Conservation (phyloP, 2,888 invertebrate genomes). For the Cactoblastis cactorum region DNA sequence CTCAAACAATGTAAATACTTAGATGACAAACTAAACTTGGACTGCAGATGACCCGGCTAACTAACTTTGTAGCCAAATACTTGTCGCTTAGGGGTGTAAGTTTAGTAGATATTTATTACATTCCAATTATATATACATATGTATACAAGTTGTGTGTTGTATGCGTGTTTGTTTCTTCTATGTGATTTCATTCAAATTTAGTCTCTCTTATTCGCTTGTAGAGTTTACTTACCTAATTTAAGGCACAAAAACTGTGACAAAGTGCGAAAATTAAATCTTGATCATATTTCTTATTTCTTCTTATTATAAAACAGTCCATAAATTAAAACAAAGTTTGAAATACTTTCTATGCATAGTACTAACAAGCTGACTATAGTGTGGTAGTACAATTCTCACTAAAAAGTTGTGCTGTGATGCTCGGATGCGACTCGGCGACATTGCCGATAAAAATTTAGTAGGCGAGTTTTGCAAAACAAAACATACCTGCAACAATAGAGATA, state of each 20-base stretch:
- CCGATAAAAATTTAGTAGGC: constrained; percentile 25
- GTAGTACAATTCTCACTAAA: background rate
- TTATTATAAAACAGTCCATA: no score
- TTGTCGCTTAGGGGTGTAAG: constrained; percentile 3
- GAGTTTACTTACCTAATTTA: no score
- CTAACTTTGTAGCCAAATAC: constrained; percentile 7
- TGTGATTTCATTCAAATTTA: no score
- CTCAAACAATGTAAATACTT: constrained; percentile 13
- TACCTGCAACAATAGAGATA: constrained; percentile 29
- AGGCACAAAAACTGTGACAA: no score
- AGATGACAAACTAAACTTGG: constrained; percentile 10
- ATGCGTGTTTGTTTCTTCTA: no score
- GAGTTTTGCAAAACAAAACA: constrained; percentile 8
- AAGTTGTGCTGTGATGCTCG: constrained; percentile 3
- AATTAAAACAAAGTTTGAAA: no score
- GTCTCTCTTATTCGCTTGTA: no score
- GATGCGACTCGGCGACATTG: constrained; percentile 17
- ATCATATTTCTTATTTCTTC: no score
- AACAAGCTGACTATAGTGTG: constrained; percentile 1
- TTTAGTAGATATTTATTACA: constrained; percentile 14
- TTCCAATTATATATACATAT: background rate
- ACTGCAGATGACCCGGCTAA: constrained; percentile 8
- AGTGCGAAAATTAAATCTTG: no score
- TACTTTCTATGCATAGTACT: background rate
- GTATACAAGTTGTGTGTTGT: background rate